phyloP scores from a whole-genome alignment of 2,113 vertebrate species.

The Brachyhypopomus gauderio region DNA sequence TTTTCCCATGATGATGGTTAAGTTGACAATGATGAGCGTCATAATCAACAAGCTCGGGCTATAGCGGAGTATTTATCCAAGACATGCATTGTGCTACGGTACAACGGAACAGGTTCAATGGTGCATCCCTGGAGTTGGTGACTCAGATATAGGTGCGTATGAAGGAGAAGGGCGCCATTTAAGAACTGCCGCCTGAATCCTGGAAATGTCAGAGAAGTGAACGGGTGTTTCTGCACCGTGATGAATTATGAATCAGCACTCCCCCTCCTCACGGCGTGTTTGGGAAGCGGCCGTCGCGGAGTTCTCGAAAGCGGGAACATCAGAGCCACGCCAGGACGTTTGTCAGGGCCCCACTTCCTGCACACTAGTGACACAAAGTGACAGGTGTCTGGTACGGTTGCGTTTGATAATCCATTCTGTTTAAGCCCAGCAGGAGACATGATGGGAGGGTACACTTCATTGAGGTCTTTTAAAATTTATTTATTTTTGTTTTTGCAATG shows the following conservation, averaged over 20 bases:
- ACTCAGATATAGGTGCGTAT: slow-evolving; percentile 25
- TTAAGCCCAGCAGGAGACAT: slow-evolving; percentile 45
- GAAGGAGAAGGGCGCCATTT: slow-evolving; percentile 57
- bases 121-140: slow-evolving; percentile 47
- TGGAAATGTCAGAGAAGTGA: slow-evolving; percentile 64
- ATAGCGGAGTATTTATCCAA: slow-evolving; percentile 12
- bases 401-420: slow-evolving; percentile 60
- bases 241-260: slow-evolving; percentile 69
- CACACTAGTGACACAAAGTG: slow-evolving; percentile 16
- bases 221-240: slow-evolving; percentile 53
- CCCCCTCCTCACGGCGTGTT: slow-evolving; percentile 24
- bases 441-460: slow-evolving; percentile 22
- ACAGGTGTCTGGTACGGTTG: background rate
- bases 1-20: slow-evolving; percentile 28
- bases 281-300: slow-evolving; percentile 44
- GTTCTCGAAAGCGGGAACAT: slow-evolving; percentile 60
- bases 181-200: slow-evolving; percentile 59
- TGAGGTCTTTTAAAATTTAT: slow-evolving; percentile 17
- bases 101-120: background rate
- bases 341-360: slow-evolving; percentile 32
- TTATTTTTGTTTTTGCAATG: slow-evolving; percentile 29
- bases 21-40: slow-evolving; percentile 5
- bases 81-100: background rate
- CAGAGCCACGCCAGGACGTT: slow-evolving; percentile 61
- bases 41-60: slow-evolving; percentile 19